Evolutionary conservation across 2,888 invertebrate species (phyloP).

Genomic region (Atherix ibis): DNA sequence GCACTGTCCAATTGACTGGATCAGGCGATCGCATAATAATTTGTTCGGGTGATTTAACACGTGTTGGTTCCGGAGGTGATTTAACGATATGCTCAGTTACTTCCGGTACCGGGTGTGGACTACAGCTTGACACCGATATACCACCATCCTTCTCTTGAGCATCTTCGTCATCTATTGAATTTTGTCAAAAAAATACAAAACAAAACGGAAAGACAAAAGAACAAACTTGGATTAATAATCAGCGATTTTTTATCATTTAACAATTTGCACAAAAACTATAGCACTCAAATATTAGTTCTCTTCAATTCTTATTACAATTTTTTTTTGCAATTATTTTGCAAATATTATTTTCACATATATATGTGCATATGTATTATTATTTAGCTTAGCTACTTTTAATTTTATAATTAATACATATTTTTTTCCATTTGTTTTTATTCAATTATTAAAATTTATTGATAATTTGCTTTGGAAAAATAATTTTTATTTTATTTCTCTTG

Average conservation of each 20-base stretch:
- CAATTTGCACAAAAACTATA: not conserved
- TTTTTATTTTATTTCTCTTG: no score
- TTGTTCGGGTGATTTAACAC: conserved; percentile 86
- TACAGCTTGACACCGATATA: conserved; percentile 28
- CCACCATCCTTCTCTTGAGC: conserved; percentile 23
- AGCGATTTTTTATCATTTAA: not conserved
- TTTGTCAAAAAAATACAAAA: no score
- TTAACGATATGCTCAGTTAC: conserved; percentile 59
- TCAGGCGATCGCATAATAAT: conserved; percentile 85
- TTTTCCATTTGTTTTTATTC: no score
- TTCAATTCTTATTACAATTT: no score
- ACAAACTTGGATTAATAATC: not conserved
- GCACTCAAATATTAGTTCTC: not conserved
- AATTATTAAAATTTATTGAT: no score
- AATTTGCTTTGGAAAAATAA: no score
- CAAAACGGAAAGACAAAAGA: not conserved
- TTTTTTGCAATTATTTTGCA: no score
- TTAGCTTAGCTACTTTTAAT: no score
- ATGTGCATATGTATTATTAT: no score
- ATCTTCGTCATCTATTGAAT: conserved; percentile 27
- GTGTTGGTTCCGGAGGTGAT: conserved; percentile 82
- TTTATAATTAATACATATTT: no score
- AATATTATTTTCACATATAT: no score
- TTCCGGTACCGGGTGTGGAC: conserved; percentile 27
- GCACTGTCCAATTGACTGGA: conserved; percentile 90